Conservation (phyloP, 2,888 invertebrate species). For the Cataglyphis albicans region DNA sequence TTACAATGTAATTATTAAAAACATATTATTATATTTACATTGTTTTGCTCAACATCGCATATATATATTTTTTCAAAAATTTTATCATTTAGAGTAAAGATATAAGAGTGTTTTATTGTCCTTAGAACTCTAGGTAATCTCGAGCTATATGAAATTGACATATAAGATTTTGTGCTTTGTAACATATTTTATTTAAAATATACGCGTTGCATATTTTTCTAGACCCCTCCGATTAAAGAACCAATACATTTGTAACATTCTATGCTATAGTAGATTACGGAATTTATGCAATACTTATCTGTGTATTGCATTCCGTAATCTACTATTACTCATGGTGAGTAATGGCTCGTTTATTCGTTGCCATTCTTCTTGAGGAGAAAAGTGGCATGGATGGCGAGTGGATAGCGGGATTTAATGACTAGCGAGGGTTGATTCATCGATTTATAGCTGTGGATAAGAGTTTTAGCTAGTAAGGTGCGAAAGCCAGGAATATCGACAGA, state of each 20-base stretch:
- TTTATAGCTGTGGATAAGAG: conserved; percentile 35
- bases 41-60: neutral
- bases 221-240: neutral
- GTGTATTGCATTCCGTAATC: neutral
- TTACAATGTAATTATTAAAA: conserved; percentile 9
- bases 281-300: conserved; percentile 3
- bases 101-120: neutral
- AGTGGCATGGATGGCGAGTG: conserved; percentile 57
- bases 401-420: conserved; percentile 67
- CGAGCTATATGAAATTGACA: neutral
- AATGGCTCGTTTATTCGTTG: conserved; percentile 5
- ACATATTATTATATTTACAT: neutral
- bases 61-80: neutral
- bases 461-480: neutral
- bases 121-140: neutral
- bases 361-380: conserved; percentile 19
- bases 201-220: neutral
- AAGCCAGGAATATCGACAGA: neutral
- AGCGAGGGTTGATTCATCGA: conserved; percentile 38
- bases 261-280: neutral
- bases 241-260: neutral
- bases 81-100: neutral
- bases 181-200: neutral
- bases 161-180: neutral
- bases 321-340: neutral